Base-by-base conservation (phyloP, 2,113 vertebrate species). In the Heterocephalus glaber region DNA sequence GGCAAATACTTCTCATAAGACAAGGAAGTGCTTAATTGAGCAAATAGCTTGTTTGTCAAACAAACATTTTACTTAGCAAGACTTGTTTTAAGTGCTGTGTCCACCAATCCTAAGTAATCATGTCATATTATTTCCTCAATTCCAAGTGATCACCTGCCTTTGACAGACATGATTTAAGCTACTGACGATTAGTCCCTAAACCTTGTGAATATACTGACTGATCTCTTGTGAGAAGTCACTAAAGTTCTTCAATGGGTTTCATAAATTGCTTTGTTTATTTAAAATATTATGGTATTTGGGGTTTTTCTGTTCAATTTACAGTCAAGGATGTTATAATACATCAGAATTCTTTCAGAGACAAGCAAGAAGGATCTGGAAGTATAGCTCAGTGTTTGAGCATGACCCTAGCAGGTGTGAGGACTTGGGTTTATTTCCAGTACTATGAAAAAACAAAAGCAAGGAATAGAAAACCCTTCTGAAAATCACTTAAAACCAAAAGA, bases 11-110 rank as follows among this genome's bases (percentile, higher is more conserved):
- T 88, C 14, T 86, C 60, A 52, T 47, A 80, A 58, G 74, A 89
- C 17, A 77, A 82, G 54, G 24, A 24, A 54, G 80, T 68, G 41
- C 28, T 95, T 49, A 80, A 58, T 60, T 84, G 28, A 14, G 35
- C 54, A 95, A 91, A 96, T n/a, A 90, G 52, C 24, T 81, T 86
- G 72, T 22, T 96, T 83, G 13, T 86, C 24, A 90, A 81, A 68
- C 14, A 76, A 76, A 77, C 10, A 81, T 30, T 86, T 94, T 65
- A 58, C 24, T 91, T 77, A 5, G 26, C 20, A 82, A 82, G n/a
- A 66, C 17, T 77, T 87, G 20, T 7, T 87, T 92, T 19, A 26
- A 10, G 22, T 41, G 33, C 11, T 72, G 2, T 81, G 38, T 61
- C 44, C 54, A 83, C 33, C 8, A 38, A 14, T 72, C 2, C 49